Percentiles rank a stretch among this genome's conserved stretches.
Conservation (phyloP, 2,113 vertebrate genomes). For the Scolopax mira region DNA sequence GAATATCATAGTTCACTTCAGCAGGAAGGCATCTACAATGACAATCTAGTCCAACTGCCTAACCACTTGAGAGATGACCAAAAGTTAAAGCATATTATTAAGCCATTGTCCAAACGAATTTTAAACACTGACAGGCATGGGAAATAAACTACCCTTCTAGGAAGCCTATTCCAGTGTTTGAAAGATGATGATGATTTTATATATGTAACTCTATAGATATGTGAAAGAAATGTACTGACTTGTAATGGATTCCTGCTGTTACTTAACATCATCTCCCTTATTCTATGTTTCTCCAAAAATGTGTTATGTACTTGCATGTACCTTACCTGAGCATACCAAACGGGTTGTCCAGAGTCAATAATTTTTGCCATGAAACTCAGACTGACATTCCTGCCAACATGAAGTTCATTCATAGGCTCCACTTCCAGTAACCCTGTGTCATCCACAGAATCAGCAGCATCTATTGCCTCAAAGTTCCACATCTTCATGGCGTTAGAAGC, state of each 20-base stretch:
- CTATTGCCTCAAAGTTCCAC: slow-evolving; percentile 90
- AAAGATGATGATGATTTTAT: not conserved
- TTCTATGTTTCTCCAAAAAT: not conserved
- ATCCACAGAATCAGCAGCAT: slow-evolving; percentile 77
- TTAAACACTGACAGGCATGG: not conserved
- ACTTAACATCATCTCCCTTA: not conserved
- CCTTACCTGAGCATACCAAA: slow-evolving; percentile 94
- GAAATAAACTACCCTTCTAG: not conserved
- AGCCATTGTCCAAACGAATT: not conserved
- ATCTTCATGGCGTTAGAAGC: slow-evolving; percentile 67
- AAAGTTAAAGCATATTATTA: not conserved
- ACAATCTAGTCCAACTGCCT: not conserved
- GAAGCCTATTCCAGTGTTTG: not conserved
- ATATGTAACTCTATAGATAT: too few species aligned
- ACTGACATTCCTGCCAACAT: slow-evolving; percentile 81
- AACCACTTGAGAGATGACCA: not conserved
- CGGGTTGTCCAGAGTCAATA: slow-evolving; percentile 64
- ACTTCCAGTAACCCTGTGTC: slow-evolving; percentile 81
- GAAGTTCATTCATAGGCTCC: slow-evolving; percentile 89
- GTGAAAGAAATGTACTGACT: not conserved
- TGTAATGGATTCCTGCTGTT: not conserved
- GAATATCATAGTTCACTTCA: not conserved
- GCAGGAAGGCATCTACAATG: not conserved
- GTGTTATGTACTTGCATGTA: not conserved
- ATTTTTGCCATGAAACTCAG: slow-evolving; percentile 86